phyloP scores from a whole-genome alignment of 2,888 invertebrate genomes.

The Loripinus fragilis region DNA sequence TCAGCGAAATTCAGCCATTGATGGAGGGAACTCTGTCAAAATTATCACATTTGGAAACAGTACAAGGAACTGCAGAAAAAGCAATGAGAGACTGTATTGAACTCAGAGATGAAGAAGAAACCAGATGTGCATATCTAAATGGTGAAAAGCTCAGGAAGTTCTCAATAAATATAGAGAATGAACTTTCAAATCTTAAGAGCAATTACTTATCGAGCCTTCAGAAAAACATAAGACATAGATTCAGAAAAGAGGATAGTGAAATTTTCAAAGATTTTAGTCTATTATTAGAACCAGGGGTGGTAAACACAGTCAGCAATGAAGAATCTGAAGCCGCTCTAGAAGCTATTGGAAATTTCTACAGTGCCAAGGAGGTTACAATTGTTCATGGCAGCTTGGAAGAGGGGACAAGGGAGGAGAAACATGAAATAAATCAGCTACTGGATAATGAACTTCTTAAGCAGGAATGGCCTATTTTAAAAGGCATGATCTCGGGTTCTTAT shows the following conservation, averaged over 20 bases:
- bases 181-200: conserved; percentile 26
- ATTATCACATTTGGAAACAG: conserved; percentile 21
- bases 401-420: neutral
- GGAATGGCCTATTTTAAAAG: conserved; percentile 22
- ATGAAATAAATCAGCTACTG: neutral
- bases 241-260: conserved; percentile 33
- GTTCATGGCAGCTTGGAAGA: neutral
- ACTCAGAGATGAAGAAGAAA: neutral
- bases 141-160: conserved; percentile 27
- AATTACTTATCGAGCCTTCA: conserved; percentile 19
- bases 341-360: neutral
- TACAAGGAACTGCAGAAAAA: conserved; percentile 26
- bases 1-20: conserved; percentile 43
- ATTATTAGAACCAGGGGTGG: conserved; percentile 23
- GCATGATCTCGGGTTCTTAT: conserved; percentile 26
- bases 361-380: neutral
- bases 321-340: neutral
- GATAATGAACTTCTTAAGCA: conserved; percentile 1
- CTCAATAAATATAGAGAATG: conserved; percentile 21
- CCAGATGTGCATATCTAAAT: neutral
- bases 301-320: neutral
- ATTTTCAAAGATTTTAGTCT: conserved; percentile 35
- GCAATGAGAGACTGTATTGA: conserved; percentile 23
- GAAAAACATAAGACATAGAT: conserved; percentile 41
- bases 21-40: conserved; percentile 36